A percentile compares a stretch with the other conserved stretches of the same genome.
Evolutionary conservation across 2,888 invertebrate genomes (phyloP).

Genomic region (Hofmannophila pseudospretella): DNA sequence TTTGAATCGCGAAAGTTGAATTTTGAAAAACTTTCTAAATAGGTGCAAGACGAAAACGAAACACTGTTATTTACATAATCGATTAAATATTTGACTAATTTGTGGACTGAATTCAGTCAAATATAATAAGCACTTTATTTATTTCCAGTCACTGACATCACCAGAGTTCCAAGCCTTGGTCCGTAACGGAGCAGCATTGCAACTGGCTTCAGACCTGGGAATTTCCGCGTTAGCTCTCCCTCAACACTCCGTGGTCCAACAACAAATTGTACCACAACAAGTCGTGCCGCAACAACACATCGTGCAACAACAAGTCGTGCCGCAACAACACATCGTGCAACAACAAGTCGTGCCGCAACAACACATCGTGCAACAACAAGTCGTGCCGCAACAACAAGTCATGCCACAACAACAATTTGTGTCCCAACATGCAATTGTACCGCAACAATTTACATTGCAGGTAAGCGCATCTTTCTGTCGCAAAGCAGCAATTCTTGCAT

Average conservation of each 20-base stretch:
- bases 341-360: slow-evolving; percentile 53
- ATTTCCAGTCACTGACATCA: slow-evolving; percentile 37
- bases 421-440: slow-evolving; percentile 43
- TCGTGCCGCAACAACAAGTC: not conserved
- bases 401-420: slow-evolving; percentile 31
- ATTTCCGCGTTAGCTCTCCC: slow-evolving; percentile 59
- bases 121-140: not conserved
- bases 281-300: slow-evolving; percentile 1
- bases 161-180: slow-evolving; percentile 62
- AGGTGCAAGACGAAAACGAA: too few species aligned
- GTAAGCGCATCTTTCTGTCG: too few species aligned
- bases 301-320: not conserved
- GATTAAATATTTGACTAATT: too few species aligned
- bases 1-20: too few species aligned
- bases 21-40: too few species aligned
- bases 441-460: slow-evolving; percentile 55
- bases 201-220: slow-evolving; percentile 60
- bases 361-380: slow-evolving; percentile 1
- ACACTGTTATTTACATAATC: too few species aligned
- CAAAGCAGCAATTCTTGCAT: too few species aligned
- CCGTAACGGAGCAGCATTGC: slow-evolving; percentile 55
- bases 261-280: slow-evolving; percentile 13
- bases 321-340: slow-evolving; percentile 42
- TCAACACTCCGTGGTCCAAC: slow-evolving; percentile 48
- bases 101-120: too few species aligned